These are phyloP conservation scores for Drosophila kuntzei DNA, from an alignment of 2,888 invertebrate genomes.

Conservation along the genomic window DNA sequence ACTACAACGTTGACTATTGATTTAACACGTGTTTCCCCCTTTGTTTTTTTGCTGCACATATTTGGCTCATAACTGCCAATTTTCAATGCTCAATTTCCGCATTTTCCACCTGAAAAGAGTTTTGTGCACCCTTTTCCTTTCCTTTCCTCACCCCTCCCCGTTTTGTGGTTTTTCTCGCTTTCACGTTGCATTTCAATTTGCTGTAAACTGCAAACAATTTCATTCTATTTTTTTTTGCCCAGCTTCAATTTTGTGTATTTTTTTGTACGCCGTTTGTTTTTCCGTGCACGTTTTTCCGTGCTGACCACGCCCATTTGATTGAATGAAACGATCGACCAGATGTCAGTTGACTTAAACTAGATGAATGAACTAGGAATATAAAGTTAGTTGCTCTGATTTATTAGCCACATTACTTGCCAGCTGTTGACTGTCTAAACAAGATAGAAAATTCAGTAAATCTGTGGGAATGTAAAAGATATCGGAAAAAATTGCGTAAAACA, in stretches of 20 bases:
- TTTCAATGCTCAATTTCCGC: slow-evolving; percentile 32
- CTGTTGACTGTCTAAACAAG: not conserved
- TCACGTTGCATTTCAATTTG: slow-evolving; percentile 39
- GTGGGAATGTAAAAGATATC: not conserved
- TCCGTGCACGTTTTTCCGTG: slow-evolving; percentile 15
- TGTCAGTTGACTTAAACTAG: slow-evolving; percentile 9
- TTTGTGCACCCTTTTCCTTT: not conserved
- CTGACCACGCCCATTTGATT: slow-evolving; percentile 34
- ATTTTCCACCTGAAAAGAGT: slow-evolving; percentile 12
- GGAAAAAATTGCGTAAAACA: not conserved
- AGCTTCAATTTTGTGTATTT: slow-evolving; percentile 9
- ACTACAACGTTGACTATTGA: slow-evolving; percentile 19
- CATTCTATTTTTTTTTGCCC: not conserved
- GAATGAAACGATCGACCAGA: slow-evolving; percentile 16
- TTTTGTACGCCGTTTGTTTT: not conserved
- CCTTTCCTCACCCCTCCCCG: too few relatives aligned
- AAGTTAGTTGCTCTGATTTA: slow-evolving; percentile 13
- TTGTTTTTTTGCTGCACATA: not conserved
- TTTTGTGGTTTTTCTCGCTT: not conserved
- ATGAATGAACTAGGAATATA: slow-evolving; percentile 11
- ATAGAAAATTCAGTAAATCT: slow-evolving; percentile 3
- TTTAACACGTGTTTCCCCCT: slow-evolving; percentile 8
- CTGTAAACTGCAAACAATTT: slow-evolving; percentile 30
- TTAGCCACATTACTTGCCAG: slow-evolving; percentile 5
- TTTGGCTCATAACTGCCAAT: slow-evolving; percentile 7